phyloP scores from a whole-genome alignment of 2,113 vertebrate genomes.

The Nematolebias whitei region DNA sequence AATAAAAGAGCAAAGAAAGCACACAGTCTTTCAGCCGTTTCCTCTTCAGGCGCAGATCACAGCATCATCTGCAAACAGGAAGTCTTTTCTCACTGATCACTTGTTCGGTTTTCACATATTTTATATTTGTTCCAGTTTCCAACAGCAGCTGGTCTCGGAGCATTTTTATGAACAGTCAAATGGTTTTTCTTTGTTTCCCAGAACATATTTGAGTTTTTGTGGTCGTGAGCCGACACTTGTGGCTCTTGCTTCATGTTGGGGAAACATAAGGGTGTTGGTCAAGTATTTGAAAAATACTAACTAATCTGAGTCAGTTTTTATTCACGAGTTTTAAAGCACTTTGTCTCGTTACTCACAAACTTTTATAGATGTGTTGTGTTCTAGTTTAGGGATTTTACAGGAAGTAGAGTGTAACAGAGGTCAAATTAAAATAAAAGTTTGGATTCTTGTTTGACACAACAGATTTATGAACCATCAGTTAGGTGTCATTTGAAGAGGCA shows the following conservation, averaged over 20 bases:
- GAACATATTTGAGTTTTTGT: slow-evolving; percentile 4
- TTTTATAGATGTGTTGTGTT: too few species aligned
- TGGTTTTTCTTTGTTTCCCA: neutral
- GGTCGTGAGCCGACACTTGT: neutral
- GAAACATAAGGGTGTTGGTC: neutral
- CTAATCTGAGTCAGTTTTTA: neutral
- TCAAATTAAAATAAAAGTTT: neutral
- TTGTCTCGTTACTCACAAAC: neutral
- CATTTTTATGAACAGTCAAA: neutral
- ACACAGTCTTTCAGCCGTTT: too few species aligned
- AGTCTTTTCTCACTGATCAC: too few species aligned
- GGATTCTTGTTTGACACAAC: neutral
- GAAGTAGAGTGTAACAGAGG: too few species aligned
- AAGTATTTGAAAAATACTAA: neutral
- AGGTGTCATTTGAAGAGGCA: neutral
- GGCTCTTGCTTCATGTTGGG: neutral
- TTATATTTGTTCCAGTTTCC: neutral
- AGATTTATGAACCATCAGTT: neutral
- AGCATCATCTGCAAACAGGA: too few species aligned
- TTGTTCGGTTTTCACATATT: too few species aligned
- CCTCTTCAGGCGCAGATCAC: too few species aligned
- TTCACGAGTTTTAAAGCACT: neutral
- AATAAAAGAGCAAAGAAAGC: too few species aligned
- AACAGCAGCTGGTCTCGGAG: neutral
- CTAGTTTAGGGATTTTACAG: too few species aligned